These are phyloP conservation scores for Astropecten irregularis DNA, from an alignment of 53 echinoderm and acorn worm genomes.

Conservation along the genomic window DNA sequence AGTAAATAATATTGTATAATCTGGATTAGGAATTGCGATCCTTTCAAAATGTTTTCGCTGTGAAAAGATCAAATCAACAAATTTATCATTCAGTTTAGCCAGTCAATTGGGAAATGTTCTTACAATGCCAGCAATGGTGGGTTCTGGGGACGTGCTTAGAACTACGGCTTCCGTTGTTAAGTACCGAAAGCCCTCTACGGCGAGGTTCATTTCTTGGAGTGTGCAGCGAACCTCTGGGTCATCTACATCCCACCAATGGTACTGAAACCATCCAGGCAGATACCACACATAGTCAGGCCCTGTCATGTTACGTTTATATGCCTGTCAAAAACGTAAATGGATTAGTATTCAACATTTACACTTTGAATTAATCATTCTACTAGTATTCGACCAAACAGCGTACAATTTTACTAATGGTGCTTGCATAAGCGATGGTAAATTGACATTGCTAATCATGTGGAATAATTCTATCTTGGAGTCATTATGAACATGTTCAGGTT, in stretches of 20 bases:
- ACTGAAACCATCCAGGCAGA: conserved; percentile 73
- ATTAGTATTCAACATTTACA: too few relatives aligned
- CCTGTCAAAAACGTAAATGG: too few relatives aligned
- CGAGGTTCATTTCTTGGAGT: conserved; percentile 59
- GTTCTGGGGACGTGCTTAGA: conserved; percentile 47
- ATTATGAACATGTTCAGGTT: too few relatives aligned
- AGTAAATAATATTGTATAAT: too few relatives aligned
- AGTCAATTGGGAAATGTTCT: too few relatives aligned
- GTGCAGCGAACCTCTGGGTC: conserved; percentile 66
- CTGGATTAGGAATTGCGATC: too few relatives aligned
- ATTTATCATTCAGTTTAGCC: not conserved
- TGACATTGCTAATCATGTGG: too few relatives aligned
- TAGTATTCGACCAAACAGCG: too few relatives aligned
- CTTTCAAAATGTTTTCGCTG: not conserved
- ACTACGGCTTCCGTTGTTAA: conserved; percentile 70
- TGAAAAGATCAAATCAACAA: not conserved
- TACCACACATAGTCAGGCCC: conserved; percentile 84
- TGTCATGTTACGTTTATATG: conserved; percentile 71
- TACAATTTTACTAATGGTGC: too few relatives aligned
- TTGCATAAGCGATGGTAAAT: too few relatives aligned
- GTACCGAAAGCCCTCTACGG: conserved; percentile 68
- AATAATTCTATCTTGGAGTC: too few relatives aligned
- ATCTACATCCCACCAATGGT: conserved; percentile 69
- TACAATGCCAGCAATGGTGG: conserved; percentile 74
- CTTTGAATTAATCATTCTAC: too few relatives aligned